Evolutionary conservation across 2,888 invertebrate genomes (phyloP).

Genomic region (Campoplex capitator): DNA sequence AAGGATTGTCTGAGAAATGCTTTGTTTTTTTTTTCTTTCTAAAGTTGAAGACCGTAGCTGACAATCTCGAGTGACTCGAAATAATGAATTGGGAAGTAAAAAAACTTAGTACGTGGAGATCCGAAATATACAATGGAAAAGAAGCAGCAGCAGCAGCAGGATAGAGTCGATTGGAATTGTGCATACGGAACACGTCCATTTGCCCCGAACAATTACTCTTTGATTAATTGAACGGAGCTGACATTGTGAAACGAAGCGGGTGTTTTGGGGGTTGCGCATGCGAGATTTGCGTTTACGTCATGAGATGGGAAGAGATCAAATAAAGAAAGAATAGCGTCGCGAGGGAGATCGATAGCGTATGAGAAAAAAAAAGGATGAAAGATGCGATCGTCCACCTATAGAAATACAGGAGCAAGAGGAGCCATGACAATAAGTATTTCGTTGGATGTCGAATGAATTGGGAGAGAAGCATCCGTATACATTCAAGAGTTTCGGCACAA

Average conservation of each 20-base stretch:
- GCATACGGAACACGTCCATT: conserved; percentile 30
- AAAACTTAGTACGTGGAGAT: background rate
- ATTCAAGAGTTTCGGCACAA: conserved; percentile 23
- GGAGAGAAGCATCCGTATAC: conserved; percentile 15
- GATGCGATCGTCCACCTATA: conserved; percentile 39
- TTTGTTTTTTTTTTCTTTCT: background rate
- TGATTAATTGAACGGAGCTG: conserved; percentile 63
- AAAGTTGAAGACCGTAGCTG: background rate
- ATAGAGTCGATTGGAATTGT: conserved; percentile 1
- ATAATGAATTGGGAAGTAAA: background rate
- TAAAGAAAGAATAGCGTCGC: conserved; percentile 25
- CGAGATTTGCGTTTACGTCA: conserved; percentile 7
- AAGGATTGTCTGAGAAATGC: background rate
- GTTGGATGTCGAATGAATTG: conserved; percentile 49
- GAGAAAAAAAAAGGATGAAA: conserved; percentile 51
- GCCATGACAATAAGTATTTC: conserved; percentile 63
- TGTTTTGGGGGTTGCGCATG: conserved; percentile 15
- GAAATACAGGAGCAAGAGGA: conserved; percentile 23
- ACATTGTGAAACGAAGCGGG: conserved; percentile 50
- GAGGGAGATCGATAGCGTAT: conserved; percentile 18
- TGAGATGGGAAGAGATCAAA: conserved; percentile 21
- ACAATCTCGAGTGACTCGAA: background rate
- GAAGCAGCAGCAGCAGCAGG: background rate
- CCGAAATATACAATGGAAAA: background rate
- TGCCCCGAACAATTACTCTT: conserved; percentile 52